phyloP scores from a whole-genome alignment of 1,140 invertebrate genomes.

The Hyposmocoma kahamanoa region DNA sequence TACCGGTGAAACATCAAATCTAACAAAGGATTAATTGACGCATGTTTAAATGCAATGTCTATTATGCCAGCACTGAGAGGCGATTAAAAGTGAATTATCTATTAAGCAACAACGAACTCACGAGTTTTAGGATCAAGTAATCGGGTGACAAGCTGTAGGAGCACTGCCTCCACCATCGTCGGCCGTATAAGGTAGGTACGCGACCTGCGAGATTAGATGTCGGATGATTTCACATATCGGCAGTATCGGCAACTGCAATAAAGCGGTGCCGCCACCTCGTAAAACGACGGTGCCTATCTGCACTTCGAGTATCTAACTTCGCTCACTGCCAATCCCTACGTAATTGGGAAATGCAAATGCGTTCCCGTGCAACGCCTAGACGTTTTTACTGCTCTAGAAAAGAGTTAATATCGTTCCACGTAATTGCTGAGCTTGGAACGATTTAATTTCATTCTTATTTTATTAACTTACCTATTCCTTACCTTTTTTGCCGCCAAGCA shows the following conservation, averaged over 20 bases:
- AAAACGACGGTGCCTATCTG: slow-evolving; percentile 17
- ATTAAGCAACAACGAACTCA: no score
- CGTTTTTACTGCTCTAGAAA: slow-evolving; percentile 43
- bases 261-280: slow-evolving; percentile 20
- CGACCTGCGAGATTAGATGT: background rate
- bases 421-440: slow-evolving; percentile 18
- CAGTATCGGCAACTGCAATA: slow-evolving; percentile 12
- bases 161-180: no score
- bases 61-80: no score
- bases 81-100: no score
- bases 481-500: no score
- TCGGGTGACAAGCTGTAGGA: no score
- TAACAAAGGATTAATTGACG: no score
- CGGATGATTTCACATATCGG: background rate
- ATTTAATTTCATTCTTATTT: slow-evolving; percentile 26
- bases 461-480: no score
- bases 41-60: no score
- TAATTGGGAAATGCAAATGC: slow-evolving; percentile 48
- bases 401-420: slow-evolving; percentile 48
- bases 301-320: background rate
- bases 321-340: slow-evolving; percentile 13
- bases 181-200: no score
- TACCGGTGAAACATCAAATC: no score
- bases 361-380: slow-evolving; percentile 22
- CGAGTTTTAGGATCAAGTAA: no score